These are phyloP conservation scores for Lophotis ruficrista DNA, from an alignment of 2,113 vertebrate species.

Conservation along the genomic window DNA sequence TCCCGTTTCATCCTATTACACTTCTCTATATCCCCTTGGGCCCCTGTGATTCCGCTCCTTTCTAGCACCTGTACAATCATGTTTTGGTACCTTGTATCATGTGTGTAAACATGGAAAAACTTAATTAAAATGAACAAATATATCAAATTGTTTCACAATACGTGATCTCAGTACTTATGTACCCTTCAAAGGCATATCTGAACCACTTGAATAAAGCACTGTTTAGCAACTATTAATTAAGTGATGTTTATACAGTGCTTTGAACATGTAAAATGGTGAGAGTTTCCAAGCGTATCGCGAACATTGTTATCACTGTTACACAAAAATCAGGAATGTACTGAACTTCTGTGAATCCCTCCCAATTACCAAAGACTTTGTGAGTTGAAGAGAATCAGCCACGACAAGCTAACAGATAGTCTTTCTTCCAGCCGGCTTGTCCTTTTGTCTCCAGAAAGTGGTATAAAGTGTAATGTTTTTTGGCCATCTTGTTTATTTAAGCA, in stretches of 20 bases:
- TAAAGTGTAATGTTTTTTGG: background rate
- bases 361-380: background rate
- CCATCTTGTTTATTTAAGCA: conserved; percentile 36
- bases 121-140: conserved; percentile 32
- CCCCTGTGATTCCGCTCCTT: background rate
- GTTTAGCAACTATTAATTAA: conserved; percentile 42
- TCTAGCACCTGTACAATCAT: background rate
- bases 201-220: conserved; percentile 2
- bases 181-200: conserved; percentile 5
- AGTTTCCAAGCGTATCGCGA: background rate
- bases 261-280: conserved; percentile 2
- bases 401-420: conserved; percentile 52
- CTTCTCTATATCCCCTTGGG: background rate
- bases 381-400: background rate
- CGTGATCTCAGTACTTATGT: background rate
- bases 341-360: conserved; percentile 29
- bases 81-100: background rate
- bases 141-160: conserved; percentile 24
- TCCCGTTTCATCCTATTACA: background rate
- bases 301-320: background rate
- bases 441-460: conserved; percentile 46
- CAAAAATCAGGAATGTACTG: conserved; percentile 15
- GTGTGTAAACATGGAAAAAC: background rate
- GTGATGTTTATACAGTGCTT: conserved; percentile 32
- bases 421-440: conserved; percentile 3